phyloP scores from a whole-genome alignment of 2,888 invertebrate genomes.

The Micoletzkya japonica region DNA sequence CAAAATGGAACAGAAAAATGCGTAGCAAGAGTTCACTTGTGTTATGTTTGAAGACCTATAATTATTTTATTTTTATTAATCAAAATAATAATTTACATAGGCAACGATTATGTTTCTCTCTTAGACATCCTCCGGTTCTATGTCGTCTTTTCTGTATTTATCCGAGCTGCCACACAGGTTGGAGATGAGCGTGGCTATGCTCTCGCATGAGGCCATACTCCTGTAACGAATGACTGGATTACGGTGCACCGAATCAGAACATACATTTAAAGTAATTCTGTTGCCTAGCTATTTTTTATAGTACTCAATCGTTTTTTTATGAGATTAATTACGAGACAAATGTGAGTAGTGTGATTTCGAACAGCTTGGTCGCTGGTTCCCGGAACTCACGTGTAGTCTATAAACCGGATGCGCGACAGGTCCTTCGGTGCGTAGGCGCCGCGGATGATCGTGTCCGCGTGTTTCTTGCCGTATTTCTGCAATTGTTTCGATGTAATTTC shows the following conservation, averaged over 20 bases:
- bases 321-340: background rate
- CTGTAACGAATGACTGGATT: slow-evolving; percentile 2
- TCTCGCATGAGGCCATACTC: slow-evolving; percentile 24
- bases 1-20: no score
- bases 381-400: slow-evolving; percentile 28
- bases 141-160: slow-evolving; percentile 9
- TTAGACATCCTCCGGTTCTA: slow-evolving; percentile 26
- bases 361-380: no score
- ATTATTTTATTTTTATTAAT: no score
- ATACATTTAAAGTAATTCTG: background rate
- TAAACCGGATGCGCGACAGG: slow-evolving; percentile 22
- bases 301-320: background rate
- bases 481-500: background rate
- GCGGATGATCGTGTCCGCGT: slow-evolving; percentile 20
- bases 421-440: slow-evolving; percentile 30
- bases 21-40: no score
- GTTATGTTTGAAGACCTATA: no score
- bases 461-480: slow-evolving; percentile 30
- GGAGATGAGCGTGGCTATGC: slow-evolving; percentile 20
- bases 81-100: no score
- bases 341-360: no score
- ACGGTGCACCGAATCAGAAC: slow-evolving; percentile 3
- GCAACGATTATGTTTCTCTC: no score
- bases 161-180: slow-evolving; percentile 16
- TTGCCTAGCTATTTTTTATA: background rate